These are phyloP conservation scores for Coregonus ussuriensis DNA, from an alignment of 2,797 vertebrate species.

Conservation along the genomic window DNA sequence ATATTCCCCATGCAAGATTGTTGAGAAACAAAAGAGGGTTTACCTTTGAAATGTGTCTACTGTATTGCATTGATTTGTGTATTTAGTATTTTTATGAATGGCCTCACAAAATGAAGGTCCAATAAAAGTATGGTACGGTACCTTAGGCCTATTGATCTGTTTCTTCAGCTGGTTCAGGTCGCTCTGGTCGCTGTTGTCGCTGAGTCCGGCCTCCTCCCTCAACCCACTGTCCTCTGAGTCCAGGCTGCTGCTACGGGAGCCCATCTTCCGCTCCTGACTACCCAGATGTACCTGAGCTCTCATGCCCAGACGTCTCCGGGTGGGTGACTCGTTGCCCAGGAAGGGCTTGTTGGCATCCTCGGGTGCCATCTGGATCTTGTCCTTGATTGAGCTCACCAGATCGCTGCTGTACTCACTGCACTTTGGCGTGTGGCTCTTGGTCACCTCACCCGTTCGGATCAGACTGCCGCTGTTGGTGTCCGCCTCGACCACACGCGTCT, in stretches of 20 bases:
- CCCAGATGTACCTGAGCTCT: slow-evolving; percentile 31
- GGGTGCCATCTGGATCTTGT: slow-evolving; percentile 67
- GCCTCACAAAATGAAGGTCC: not conserved
- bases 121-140: slow-evolving; percentile 39
- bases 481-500: slow-evolving; percentile 43
- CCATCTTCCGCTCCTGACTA: slow-evolving; percentile 57
- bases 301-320: slow-evolving; percentile 58
- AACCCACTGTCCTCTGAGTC: slow-evolving; percentile 77
- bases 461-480: slow-evolving; percentile 34
- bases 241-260: slow-evolving; percentile 69
- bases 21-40: not conserved
- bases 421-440: slow-evolving; percentile 59
- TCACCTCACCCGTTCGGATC: slow-evolving; percentile 64
- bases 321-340: slow-evolving; percentile 74
- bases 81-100: not conserved
- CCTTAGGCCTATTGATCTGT: slow-evolving; percentile 67
- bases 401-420: slow-evolving; percentile 59
- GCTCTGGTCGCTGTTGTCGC: slow-evolving; percentile 57
- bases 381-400: slow-evolving; percentile 64
- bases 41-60: no score
- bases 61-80: not conserved
- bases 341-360: slow-evolving; percentile 55
- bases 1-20: not conserved
- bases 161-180: slow-evolving; percentile 51
- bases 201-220: slow-evolving; percentile 69